These are phyloP conservation scores for Colius striatus DNA, from an alignment of 2,113 vertebrate species.

Conservation along the genomic window DNA sequence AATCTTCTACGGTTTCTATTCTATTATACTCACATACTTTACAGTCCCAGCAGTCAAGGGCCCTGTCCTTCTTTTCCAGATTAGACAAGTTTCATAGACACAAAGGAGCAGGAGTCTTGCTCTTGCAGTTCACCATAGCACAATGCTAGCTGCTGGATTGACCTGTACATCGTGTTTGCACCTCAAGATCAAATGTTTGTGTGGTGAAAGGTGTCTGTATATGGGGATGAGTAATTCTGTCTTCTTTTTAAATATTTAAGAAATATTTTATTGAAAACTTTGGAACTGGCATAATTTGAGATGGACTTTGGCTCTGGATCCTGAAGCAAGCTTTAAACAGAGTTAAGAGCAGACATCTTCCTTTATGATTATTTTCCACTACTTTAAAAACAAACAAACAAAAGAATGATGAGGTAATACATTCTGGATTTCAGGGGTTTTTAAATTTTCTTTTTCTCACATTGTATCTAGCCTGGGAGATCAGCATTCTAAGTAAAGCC, in stretches of 20 bases:
- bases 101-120: not conserved
- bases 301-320: not conserved
- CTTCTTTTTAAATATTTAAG: not conserved
- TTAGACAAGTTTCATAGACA: not conserved
- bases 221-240: not conserved
- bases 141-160: not conserved
- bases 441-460: not conserved
- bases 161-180: not conserved
- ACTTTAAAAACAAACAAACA: not conserved
- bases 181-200: not conserved
- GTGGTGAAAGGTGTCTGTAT: rapidly evolving
- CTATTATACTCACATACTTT: not conserved
- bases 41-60: not conserved
- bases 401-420: not conserved
- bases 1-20: not conserved
- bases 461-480: not conserved
- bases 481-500: not conserved
- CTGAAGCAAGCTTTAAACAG: not conserved
- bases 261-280: not conserved
- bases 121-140: rapidly evolving
- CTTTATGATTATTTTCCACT: not conserved
- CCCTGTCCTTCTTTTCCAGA: not conserved
- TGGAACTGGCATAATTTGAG: not conserved
- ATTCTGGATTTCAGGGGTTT: not conserved
- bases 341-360: not conserved